Evolutionary conservation across 1,140 invertebrate species (phyloP).

Genomic region (Drosophila hydei): DNA sequence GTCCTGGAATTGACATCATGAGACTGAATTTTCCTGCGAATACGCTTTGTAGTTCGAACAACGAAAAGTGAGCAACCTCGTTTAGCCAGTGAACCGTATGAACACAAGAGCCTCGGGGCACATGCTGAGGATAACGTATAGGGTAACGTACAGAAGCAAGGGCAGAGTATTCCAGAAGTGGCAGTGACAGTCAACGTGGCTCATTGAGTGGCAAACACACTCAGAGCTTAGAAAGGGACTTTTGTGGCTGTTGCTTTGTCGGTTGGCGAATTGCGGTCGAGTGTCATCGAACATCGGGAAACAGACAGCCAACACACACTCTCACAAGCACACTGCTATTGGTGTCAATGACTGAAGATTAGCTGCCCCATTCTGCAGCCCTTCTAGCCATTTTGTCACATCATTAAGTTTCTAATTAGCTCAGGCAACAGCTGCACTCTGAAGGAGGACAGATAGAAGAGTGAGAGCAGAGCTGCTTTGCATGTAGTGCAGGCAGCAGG

Average conservation of each 20-base stretch:
- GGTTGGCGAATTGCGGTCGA: slow-evolving; percentile 69
- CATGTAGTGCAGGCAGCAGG: slow-evolving; percentile 16
- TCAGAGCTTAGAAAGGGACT: slow-evolving; percentile 19
- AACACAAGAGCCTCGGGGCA: slow-evolving; percentile 32
- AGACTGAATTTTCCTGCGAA: slow-evolving; percentile 11
- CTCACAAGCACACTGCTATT: slow-evolving; percentile 17
- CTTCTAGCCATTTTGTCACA: slow-evolving; percentile 46
- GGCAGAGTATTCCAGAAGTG: slow-evolving; percentile 1
- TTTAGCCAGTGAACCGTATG: slow-evolving; percentile 58
- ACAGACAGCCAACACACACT: slow-evolving; percentile 28
- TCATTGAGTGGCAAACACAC: slow-evolving; percentile 51
- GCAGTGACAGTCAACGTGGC: slow-evolving; percentile 5
- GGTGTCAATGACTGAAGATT: slow-evolving; percentile 20
- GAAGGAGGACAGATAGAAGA: background rate
- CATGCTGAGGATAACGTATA: background rate
- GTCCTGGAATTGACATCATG: slow-evolving; percentile 13
- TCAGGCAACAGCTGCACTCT: slow-evolving; percentile 23
- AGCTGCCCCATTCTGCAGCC: slow-evolving; percentile 7
- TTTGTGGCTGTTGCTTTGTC: slow-evolving; percentile 27
- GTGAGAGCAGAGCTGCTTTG: slow-evolving; percentile 3
- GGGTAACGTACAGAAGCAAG: slow-evolving; percentile 4
- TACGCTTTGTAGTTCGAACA: slow-evolving; percentile 27
- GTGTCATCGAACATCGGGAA: slow-evolving; percentile 64
- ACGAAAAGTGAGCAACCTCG: slow-evolving; percentile 37
- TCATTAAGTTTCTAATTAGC: slow-evolving; percentile 54